Evolutionary conservation across 2,113 vertebrate genomes (phyloP).

Genomic region (Paradoxurus hermaphroditus): DNA sequence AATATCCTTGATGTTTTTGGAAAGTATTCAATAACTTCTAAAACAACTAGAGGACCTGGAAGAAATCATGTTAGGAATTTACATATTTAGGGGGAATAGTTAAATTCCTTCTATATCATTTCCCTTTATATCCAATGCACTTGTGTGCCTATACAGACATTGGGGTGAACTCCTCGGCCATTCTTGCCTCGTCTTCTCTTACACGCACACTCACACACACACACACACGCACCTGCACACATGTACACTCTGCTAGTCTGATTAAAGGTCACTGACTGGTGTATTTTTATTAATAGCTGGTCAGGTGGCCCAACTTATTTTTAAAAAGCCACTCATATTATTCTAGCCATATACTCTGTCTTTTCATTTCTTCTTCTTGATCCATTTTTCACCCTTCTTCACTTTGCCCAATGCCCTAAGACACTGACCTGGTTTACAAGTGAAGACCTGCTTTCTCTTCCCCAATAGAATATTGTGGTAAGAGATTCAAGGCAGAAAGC

Average conservation of each 20-base stretch:
- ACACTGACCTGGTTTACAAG: background rate
- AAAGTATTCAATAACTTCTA: background rate
- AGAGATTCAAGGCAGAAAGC: background rate
- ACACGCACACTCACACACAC: no score
- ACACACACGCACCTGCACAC: no score
- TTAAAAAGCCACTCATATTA: background rate
- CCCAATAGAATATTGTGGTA: no score
- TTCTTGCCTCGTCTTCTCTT: background rate
- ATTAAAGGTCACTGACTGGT: background rate
- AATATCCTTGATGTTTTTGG: background rate
- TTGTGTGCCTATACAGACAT: background rate
- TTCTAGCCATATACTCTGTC: background rate
- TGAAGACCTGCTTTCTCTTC: background rate
- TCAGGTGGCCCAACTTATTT: background rate
- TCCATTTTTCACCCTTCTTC: background rate
- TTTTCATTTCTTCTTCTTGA: background rate
- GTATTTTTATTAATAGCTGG: background rate
- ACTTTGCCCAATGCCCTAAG: background rate
- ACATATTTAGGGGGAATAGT: background rate
- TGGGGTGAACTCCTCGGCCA: background rate
- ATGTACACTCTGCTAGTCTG: no score
- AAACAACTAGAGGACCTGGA: background rate
- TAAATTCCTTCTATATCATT: background rate
- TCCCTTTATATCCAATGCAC: background rate
- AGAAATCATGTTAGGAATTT: background rate